phyloP scores from a whole-genome alignment of 2,797 vertebrate genomes.

The Galaxias olidus region DNA sequence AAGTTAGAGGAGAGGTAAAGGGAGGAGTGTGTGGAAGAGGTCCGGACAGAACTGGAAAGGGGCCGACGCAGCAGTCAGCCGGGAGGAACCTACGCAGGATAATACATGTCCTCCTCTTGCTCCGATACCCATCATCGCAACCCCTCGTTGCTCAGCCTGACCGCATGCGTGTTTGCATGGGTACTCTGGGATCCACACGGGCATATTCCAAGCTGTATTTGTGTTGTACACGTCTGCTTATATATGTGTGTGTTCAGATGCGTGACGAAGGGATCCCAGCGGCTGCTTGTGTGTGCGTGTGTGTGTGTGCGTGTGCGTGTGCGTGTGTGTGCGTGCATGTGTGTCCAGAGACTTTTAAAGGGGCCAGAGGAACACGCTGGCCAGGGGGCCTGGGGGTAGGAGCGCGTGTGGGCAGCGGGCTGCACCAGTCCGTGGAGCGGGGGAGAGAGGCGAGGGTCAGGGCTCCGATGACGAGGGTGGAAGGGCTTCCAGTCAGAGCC shows the following conservation, averaged over 20 bases:
- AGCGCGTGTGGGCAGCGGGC: background rate
- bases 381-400: constrained; percentile 23
- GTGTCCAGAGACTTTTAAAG: constrained; percentile 29
- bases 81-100: constrained; percentile 52
- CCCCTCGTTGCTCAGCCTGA: background rate
- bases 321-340: background rate
- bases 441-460: constrained; percentile 19
- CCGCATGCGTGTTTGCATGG: background rate
- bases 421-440: background rate
- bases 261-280: background rate
- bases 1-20: constrained; percentile 15
- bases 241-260: no score
- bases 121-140: constrained; percentile 24
- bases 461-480: constrained; percentile 49
- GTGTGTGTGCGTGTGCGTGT: background rate
- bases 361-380: background rate
- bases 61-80: constrained; percentile 48
- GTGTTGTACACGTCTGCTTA: no score
- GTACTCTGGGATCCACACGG: background rate
- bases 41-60: constrained; percentile 42
- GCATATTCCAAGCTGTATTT: background rate
- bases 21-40: background rate
- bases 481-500: constrained; percentile 61
- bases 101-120: constrained; percentile 32
- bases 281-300: constrained; percentile 5